Evolutionary conservation across 30 jellyfish, hydroid and myxozoan species (phyloP).

Genomic region (Nemopilema nomurai): DNA sequence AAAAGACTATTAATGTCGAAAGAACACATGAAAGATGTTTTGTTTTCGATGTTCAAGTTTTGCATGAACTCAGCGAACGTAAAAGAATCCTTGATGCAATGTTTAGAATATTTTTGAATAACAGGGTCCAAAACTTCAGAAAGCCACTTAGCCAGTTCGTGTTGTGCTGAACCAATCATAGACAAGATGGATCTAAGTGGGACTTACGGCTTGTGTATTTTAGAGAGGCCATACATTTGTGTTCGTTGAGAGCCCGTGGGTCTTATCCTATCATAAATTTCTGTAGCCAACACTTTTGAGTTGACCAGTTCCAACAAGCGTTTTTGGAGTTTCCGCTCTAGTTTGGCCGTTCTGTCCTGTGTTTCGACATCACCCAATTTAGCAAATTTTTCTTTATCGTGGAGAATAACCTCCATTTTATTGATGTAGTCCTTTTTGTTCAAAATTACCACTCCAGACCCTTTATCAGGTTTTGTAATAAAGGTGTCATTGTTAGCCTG

Average conservation of each 20-base stretch:
- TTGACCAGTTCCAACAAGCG: too few species aligned
- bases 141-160: constrained; percentile 23
- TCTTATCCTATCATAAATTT: constrained; percentile 38
- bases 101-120: neutral
- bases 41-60: too few species aligned
- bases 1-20: too few species aligned
- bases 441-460: constrained; percentile 34
- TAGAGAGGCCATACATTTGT: constrained; percentile 37
- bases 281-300: too few species aligned
- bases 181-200: constrained; percentile 23
- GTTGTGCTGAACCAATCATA: constrained; percentile 48
- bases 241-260: constrained; percentile 53
- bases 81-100: too few species aligned
- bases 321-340: constrained; percentile 20
- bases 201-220: constrained; percentile 17
- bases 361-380: constrained; percentile 22
- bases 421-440: constrained; percentile 1
- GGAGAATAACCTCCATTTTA: neutral
- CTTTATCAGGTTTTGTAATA: constrained; percentile 41
- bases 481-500: neutral
- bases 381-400: constrained; percentile 4
- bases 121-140: constrained; percentile 33
- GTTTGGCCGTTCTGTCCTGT: constrained; percentile 7
- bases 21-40: too few species aligned
- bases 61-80: too few species aligned